phyloP scores from a whole-genome alignment of 2,113 vertebrate genomes.

The Cynoglossus semilaevis region DNA sequence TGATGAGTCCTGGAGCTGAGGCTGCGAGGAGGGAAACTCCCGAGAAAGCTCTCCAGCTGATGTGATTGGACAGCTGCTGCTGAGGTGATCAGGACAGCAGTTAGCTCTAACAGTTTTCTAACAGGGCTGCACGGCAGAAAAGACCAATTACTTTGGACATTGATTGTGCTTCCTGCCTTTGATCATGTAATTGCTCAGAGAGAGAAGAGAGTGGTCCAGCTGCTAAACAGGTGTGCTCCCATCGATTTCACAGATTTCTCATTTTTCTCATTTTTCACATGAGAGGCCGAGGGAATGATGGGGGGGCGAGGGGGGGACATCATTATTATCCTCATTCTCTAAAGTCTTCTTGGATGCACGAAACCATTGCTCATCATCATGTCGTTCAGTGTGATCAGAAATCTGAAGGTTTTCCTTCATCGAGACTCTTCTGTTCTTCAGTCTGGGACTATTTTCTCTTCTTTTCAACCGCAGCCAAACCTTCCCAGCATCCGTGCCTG shows the following conservation, averaged over 20 bases:
- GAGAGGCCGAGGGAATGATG: neutral
- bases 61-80: conserved; percentile 52
- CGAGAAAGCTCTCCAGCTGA: conserved; percentile 35
- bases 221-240: conserved; percentile 54
- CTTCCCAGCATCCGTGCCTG: conserved; percentile 11
- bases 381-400: conserved; percentile 11
- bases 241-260: conserved; percentile 55
- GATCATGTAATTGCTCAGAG: conserved; percentile 71
- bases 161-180: conserved; percentile 64
- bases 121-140: conserved; percentile 58
- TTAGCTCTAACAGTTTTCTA: conserved; percentile 66
- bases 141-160: conserved; percentile 72
- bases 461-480: conserved; percentile 11
- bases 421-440: neutral
- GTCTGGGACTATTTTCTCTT: no score
- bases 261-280: conserved; percentile 49
- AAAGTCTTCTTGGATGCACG: neutral
- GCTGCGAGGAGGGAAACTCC: neutral
- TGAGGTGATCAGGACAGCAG: conserved; percentile 48
- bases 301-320: conserved; percentile 5
- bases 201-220: conserved; percentile 52
- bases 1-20: conserved; percentile 25
- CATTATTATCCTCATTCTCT: conserved; percentile 1
- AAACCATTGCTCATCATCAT: conserved; percentile 13
- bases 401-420: conserved; percentile 4